Conservation (phyloP, 1,140 invertebrate genomes). For the Drosophila ananassae region DNA sequence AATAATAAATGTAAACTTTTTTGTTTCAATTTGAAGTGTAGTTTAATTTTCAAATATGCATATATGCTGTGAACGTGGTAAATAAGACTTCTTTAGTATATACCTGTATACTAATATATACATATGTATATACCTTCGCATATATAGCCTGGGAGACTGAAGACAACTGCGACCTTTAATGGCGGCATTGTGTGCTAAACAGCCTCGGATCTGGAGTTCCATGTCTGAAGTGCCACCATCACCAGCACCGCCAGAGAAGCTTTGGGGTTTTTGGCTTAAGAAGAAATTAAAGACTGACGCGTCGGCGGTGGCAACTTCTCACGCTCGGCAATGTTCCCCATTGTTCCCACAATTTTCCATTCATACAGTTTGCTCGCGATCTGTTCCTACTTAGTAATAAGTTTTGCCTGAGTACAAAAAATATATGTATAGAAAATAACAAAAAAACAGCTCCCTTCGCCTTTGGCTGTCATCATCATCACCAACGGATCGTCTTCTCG, state of each 20-base stretch:
- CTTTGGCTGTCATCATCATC: slow-evolving; percentile 48
- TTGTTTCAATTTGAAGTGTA: neutral
- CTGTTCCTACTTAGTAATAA: slow-evolving; percentile 80
- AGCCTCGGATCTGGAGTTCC: slow-evolving; percentile 41
- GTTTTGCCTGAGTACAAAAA: slow-evolving; percentile 58
- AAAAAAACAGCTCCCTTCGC: slow-evolving; percentile 7
- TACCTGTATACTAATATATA: neutral
- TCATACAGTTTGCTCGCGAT: slow-evolving; percentile 75
- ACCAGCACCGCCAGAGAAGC: neutral
- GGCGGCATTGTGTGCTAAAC: slow-evolving; percentile 79
- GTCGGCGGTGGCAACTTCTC: slow-evolving; percentile 62
- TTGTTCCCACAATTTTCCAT: slow-evolving; percentile 82
- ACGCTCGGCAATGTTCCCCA: slow-evolving; percentile 61
- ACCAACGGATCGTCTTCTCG: slow-evolving; percentile 18
- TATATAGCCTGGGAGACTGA: slow-evolving; percentile 47
- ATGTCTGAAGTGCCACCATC: slow-evolving; percentile 37
- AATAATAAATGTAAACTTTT: too few species aligned
- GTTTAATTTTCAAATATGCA: slow-evolving; percentile 1
- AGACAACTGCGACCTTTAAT: slow-evolving; percentile 67
- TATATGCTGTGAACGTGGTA: neutral
- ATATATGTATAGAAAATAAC: neutral
- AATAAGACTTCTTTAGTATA: neutral
- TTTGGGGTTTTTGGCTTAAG: neutral
- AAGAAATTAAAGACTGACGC: slow-evolving; percentile 18
- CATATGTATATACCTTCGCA: slow-evolving; percentile 5